Evolutionary conservation across 2,797 vertebrate species (phyloP), one percentile per base, ranked within the genome.

Genomic region (Rhinella marina): DNA sequence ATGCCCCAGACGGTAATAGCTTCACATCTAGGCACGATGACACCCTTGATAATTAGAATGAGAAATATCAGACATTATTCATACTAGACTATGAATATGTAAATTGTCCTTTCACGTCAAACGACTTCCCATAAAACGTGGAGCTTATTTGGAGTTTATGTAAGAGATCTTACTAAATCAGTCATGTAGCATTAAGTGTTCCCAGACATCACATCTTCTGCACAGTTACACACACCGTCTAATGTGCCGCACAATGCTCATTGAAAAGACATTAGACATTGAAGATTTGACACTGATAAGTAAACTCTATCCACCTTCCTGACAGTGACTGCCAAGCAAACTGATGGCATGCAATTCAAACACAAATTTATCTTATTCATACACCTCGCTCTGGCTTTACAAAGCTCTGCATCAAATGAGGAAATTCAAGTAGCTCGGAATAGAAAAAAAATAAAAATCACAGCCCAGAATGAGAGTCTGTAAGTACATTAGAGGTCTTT

Each of bases 261-360:
- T 87, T 82, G 70, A 87, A 87, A 83, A 87, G 72, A 62, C 86
- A 87, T 87, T 87, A 87, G 72, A 87, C 83, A 83, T 83, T 78
- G 82, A 87, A 82, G 86, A 76, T 82, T 64, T 87, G 86, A 83
- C 86, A 82, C 80, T 87, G 86, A 87, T 87, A 87, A 87, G 86
- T 82, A 82, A 87, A 87, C 72, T 83, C 80, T 87, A 83, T 82
- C 86, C 81, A 87, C 86, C 81, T 77, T 82, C 57, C 83, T 87
- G 86, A 87, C 86, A 87, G 81, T 75, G 79, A 62, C 81, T 77
- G 80, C 86, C 86, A 87, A 68, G 86, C 59, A 83, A 83, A 83
- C 17, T 66, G 64, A 87, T 83, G 81, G 75, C 81, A 83, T 64
- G 82, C 70, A 66, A 78, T 87, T 83, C 70, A 83, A 62, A 32